Conservation (phyloP, 2,113 vertebrate species). For the Agapornis roseicollis region DNA sequence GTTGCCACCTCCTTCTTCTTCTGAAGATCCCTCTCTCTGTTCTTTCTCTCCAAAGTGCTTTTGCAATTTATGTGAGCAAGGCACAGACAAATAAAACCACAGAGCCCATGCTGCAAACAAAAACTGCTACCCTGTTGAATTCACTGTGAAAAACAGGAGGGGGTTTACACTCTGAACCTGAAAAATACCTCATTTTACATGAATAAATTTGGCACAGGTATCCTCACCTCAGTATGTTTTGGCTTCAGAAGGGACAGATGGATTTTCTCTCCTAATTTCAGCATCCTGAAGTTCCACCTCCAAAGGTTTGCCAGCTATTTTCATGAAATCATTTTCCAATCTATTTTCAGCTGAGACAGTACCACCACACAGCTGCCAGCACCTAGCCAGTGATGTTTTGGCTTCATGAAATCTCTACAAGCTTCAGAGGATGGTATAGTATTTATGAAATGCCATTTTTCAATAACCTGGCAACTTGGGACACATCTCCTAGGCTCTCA, state of each 20-base stretch:
- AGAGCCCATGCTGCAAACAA: neutral
- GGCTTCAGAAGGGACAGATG: neutral
- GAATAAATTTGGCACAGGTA: neutral
- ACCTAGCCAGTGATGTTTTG: neutral
- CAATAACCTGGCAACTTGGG: neutral
- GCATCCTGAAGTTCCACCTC: neutral
- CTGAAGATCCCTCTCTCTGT: neutral
- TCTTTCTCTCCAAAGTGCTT: neutral
- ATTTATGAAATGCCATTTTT: neutral
- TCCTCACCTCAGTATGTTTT: neutral
- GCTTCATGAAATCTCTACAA: neutral
- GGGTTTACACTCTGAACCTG: neutral
- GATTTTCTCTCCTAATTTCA: neutral
- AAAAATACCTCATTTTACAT: neutral
- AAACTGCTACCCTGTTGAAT: neutral
- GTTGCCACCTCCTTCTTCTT: neutral
- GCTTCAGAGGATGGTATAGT: neutral
- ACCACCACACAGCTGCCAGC: neutral
- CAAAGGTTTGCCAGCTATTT: neutral
- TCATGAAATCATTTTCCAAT: neutral
- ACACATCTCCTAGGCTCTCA: neutral
- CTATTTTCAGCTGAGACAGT: neutral
- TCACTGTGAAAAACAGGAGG: neutral
- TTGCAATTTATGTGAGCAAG: neutral
- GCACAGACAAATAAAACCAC: neutral